These are phyloP conservation scores for Eretmochelys imbricata DNA, from an alignment of 2,113 vertebrate genomes.

Conservation along the genomic window DNA sequence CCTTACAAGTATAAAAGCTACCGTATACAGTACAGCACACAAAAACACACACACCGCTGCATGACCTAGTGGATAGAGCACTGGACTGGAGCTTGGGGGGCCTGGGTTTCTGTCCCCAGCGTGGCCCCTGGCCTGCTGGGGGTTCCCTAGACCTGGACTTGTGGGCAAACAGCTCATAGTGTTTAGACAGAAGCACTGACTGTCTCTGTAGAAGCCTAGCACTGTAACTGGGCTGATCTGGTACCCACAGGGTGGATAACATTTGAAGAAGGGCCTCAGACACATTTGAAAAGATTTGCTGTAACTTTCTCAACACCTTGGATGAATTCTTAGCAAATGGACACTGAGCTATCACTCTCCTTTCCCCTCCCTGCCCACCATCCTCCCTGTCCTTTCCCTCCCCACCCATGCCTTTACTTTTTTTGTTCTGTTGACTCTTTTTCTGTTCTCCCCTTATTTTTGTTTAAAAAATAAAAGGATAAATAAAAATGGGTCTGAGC, in stretches of 20 bases:
- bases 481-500: neutral
- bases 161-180: neutral
- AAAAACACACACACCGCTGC: neutral
- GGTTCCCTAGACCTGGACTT: neutral
- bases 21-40: accelerated
- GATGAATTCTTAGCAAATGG: neutral
- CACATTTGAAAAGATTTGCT: neutral
- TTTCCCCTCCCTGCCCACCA: neutral
- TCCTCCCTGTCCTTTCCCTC: neutral
- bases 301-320: neutral
- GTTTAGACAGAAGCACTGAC: too few species aligned
- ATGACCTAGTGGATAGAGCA: neutral
- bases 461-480: neutral
- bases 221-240: neutral
- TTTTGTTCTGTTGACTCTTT: neutral
- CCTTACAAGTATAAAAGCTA: neutral
- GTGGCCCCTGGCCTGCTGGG: neutral
- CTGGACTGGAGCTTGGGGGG: neutral
- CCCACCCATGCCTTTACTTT: neutral
- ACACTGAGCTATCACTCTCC: neutral
- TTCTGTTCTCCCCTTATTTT: neutral
- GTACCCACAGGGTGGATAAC: neutral
- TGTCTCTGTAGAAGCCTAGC: neutral
- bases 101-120: neutral
- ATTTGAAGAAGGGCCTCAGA: neutral